A percentile compares a stretch with the other conserved stretches of the same genome.
These are phyloP conservation scores for Bombus pascuorum DNA, from an alignment of 1,140 invertebrate genomes.

Conservation along the genomic window DNA sequence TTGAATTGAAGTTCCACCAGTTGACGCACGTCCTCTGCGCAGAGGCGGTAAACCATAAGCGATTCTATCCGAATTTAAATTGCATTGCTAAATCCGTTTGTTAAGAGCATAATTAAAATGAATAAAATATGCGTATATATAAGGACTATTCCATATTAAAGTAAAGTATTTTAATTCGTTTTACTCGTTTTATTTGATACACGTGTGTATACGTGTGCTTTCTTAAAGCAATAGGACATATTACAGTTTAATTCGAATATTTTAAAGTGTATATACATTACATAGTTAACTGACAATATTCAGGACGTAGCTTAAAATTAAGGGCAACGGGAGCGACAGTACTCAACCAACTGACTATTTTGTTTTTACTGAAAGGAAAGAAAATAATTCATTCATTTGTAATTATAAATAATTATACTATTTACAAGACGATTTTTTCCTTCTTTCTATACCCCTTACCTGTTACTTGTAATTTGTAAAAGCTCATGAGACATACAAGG, in stretches of 20 bases:
- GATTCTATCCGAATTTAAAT: conserved; percentile 4
- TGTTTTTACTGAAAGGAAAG: conserved; percentile 76
- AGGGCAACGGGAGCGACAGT: conserved; percentile 72
- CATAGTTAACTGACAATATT: conserved; percentile 74
- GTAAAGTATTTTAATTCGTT: not conserved
- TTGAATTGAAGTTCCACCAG: not conserved
- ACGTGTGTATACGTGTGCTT: not conserved
- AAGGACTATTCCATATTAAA: not conserved
- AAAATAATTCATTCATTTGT: not conserved
- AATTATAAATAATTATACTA: not conserved
- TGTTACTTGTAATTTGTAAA: conserved; percentile 71
- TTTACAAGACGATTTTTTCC: not conserved
- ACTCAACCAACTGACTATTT: conserved; percentile 80
- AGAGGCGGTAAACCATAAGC: conserved; percentile 20
- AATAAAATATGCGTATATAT: not conserved
- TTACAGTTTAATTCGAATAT: not conserved
- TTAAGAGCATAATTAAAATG: not conserved
- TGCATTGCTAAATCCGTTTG: not conserved
- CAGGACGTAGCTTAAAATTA: conserved; percentile 70
- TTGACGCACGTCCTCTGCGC: not conserved
- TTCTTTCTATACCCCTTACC: conserved; percentile 62
- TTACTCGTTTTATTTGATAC: not conserved
- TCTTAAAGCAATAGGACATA: not conserved
- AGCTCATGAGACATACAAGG: conserved; percentile 79
- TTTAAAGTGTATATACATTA: not conserved